Percentiles rank a stretch among this genome's conserved stretches.
These are phyloP conservation scores for Battus philenor DNA, from an alignment of 1,140 invertebrate species.

Conservation along the genomic window DNA sequence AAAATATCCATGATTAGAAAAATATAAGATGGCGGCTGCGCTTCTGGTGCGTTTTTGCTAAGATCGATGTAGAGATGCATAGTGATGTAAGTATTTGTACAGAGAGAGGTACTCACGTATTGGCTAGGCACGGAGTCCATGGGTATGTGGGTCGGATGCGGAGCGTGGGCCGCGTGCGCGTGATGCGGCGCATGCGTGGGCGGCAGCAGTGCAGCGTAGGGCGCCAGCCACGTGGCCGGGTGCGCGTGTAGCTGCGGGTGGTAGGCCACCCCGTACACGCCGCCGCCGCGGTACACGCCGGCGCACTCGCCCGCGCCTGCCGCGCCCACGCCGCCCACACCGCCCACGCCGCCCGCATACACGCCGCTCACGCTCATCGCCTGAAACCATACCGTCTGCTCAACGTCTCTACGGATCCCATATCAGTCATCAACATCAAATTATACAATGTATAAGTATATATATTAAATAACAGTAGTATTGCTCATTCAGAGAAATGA, in stretches of 20 bases:
- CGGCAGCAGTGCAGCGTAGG: slow-evolving; percentile 61
- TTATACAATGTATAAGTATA: too few relatives aligned
- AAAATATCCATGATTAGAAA: too few relatives aligned
- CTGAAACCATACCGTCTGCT: slow-evolving; percentile 31
- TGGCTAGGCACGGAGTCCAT: slow-evolving; percentile 71
- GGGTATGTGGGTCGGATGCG: slow-evolving; percentile 58
- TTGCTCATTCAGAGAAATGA: too few relatives aligned
- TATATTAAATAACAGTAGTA: too few relatives aligned
- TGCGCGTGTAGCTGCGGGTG: slow-evolving; percentile 60
- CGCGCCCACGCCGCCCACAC: slow-evolving; percentile 19
- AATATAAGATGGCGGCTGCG: too few relatives aligned
- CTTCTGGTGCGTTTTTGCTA: not conserved
- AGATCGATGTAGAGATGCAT: not conserved
- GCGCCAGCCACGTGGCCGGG: slow-evolving; percentile 60
- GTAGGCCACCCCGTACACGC: slow-evolving; percentile 61
- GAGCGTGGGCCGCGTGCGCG: slow-evolving; percentile 39
- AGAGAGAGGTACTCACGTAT: slow-evolving; percentile 50
- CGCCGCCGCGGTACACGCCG: slow-evolving; percentile 57
- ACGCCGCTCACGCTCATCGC: slow-evolving; percentile 64
- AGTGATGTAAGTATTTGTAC: not conserved
- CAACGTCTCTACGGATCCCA: not conserved
- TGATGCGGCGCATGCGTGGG: slow-evolving; percentile 49
- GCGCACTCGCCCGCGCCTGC: slow-evolving; percentile 50
- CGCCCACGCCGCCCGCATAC: slow-evolving; percentile 49
- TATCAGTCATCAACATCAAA: too few relatives aligned